These are phyloP conservation scores for Aethina tumida DNA, from an alignment of 1,140 invertebrate species.

Conservation along the genomic window DNA sequence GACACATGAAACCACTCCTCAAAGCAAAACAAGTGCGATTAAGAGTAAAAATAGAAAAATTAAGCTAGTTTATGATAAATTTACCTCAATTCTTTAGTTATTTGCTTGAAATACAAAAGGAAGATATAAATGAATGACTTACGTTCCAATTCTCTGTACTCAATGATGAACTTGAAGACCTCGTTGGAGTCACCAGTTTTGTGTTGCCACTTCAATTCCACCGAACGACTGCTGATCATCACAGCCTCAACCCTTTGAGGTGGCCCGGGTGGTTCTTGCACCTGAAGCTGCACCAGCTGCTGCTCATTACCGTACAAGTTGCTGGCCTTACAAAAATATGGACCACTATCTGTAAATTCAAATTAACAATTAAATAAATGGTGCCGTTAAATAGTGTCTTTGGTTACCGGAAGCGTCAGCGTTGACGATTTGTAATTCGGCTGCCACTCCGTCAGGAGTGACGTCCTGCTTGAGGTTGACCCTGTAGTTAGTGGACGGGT, in stretches of 20 bases:
- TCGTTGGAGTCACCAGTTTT: constrained; percentile 54
- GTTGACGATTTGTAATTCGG: constrained; percentile 61
- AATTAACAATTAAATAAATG: too few relatives aligned
- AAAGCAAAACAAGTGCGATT: too few relatives aligned
- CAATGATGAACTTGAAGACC: constrained; percentile 64
- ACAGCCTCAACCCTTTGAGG: constrained; percentile 57
- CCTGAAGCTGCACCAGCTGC: constrained; percentile 67
- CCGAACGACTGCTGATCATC: constrained; percentile 57
- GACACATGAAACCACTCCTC: too few relatives aligned
- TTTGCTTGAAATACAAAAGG: not conserved
- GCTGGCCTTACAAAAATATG: constrained; percentile 73
- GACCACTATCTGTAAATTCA: constrained; percentile 68
- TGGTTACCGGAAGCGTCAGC: constrained; percentile 60
- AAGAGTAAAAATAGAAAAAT: too few relatives aligned
- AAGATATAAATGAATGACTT: constrained; percentile 20
- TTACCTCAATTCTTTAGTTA: too few relatives aligned
- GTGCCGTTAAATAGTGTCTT: too few relatives aligned
- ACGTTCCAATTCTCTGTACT: constrained; percentile 56
- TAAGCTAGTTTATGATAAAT: too few relatives aligned
- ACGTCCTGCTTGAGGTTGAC: constrained; percentile 58
- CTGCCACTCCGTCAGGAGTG: constrained; percentile 52
- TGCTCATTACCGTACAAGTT: constrained; percentile 77
- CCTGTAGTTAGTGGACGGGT: constrained; percentile 56
- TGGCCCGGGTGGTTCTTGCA: constrained; percentile 69
- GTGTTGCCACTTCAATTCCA: constrained; percentile 68